Evolutionary conservation across 2,113 vertebrate species (phyloP).

Genomic region (Sitta europaea): DNA sequence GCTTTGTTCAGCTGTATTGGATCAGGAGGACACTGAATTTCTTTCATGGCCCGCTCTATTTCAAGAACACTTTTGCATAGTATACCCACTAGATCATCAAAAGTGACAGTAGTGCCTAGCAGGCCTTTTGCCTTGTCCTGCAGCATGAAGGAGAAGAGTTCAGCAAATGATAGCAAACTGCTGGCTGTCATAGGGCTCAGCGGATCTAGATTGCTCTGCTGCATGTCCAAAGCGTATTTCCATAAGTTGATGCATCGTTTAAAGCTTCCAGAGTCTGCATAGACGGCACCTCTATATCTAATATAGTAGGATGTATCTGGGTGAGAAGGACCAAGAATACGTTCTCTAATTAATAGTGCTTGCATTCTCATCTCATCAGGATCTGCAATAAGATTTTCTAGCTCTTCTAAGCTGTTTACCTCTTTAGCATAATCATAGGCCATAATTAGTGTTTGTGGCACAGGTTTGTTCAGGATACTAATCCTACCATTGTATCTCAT

Average conservation of each 20-base stretch:
- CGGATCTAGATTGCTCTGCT: conserved; percentile 91
- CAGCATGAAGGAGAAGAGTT: conserved; percentile 58
- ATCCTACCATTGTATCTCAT: too few species aligned
- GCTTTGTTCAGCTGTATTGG: conserved; percentile 90
- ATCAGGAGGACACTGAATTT: conserved; percentile 79
- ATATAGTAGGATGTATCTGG: background rate
- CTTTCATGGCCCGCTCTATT: conserved; percentile 87
- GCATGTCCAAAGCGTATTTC: conserved; percentile 96
- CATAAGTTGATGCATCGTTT: conserved; percentile 56
- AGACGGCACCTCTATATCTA: background rate
- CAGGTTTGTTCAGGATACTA: too few species aligned
- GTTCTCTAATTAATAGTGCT: too few species aligned
- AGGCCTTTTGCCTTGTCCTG: conserved; percentile 92
- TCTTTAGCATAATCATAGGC: too few species aligned
- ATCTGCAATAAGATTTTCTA: too few species aligned
- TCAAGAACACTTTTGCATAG: conserved; percentile 91
- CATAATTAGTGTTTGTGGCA: too few species aligned
- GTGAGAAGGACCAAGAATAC: background rate
- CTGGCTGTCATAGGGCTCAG: conserved; percentile 94
- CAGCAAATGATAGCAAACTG: conserved; percentile 70
- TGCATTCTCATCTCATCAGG: too few species aligned
- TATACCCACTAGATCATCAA: conserved; percentile 92
- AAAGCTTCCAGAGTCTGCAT: background rate
- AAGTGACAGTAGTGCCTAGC: conserved; percentile 87
- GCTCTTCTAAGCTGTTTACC: too few species aligned